Conservation (phyloP, 2,888 invertebrate species). For the Papilio demoleus region DNA sequence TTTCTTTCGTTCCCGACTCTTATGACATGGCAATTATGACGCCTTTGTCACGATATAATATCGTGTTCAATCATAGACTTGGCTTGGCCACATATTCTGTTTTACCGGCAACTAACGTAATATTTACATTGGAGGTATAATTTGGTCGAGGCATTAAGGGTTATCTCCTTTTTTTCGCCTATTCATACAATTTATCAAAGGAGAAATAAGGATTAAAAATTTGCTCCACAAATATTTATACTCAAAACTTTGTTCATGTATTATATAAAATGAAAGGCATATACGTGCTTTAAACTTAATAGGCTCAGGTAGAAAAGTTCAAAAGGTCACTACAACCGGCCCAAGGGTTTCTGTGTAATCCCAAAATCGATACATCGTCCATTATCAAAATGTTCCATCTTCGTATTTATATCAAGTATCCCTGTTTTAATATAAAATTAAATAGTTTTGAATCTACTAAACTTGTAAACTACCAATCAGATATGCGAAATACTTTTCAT, state of each 20-base stretch:
- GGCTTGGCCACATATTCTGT: too few relatives aligned
- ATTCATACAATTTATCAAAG: too few relatives aligned
- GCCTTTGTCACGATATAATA: too few relatives aligned
- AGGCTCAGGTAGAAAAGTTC: conserved; percentile 31
- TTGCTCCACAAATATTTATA: not conserved
- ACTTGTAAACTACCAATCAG: not conserved
- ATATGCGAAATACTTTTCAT: not conserved
- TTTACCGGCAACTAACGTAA: too few relatives aligned
- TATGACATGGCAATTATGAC: too few relatives aligned
- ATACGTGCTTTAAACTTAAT: conserved; percentile 6
- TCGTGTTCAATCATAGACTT: too few relatives aligned
- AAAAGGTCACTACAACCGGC: conserved; percentile 12
- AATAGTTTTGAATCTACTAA: not conserved
- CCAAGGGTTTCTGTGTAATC: conserved; percentile 28
- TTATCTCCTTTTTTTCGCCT: too few relatives aligned
- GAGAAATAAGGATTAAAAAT: too few relatives aligned
- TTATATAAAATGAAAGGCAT: not conserved
- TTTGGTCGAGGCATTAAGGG: too few relatives aligned
- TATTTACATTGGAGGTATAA: too few relatives aligned
- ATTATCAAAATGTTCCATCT: conserved; percentile 30
- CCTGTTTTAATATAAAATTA: not conserved
- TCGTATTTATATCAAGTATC: conserved; percentile 7
- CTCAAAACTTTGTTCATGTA: not conserved
- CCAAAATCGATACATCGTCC: conserved; percentile 32
- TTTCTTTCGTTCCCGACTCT: too few relatives aligned